Base-by-base conservation (phyloP, 2,797 vertebrate genomes). In the Acanthurus leucopareius region DNA sequence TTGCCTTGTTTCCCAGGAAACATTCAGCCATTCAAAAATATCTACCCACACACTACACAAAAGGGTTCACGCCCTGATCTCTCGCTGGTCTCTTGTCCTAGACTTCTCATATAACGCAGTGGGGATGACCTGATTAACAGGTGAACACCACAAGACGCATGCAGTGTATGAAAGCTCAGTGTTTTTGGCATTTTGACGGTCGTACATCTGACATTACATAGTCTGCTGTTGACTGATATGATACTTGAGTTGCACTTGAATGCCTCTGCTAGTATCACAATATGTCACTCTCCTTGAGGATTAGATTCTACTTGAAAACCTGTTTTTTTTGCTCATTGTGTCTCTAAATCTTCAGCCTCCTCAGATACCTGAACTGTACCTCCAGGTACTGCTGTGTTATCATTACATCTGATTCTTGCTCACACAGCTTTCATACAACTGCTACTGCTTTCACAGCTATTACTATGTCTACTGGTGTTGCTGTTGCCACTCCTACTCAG, bases 1-100 rank as follows among this genome's bases (percentile, higher is more conserved):
- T 73, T 63, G 63, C 76, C 59, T 78, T 4, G 84, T 92, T 93
- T 74, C 86, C 89, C 14, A 61, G 90, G 91, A 88, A 91, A 90
- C 77, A 64, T 52, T 74, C 35, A 74, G 76, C 82, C 61, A 85
- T 83, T 90, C 68, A 81, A 65, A 80, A 66, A 58, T 52, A 56
- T 75, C 62, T 63, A 32, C 78, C 62, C 75, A 82, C 86, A 75
- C 44, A 66, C 56, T 19, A 51, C 20, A 77, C 75, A 86, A 79
- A 77, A 72, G 59, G 8, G 40, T 57, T 53, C 62, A 77, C 84
- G 79, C 74, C 69, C 66, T 69, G 45, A 57, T 73, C 72, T 54
- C 10, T 17, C 7, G 8, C 44, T 40, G 47, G 16, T 62, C 17
- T n/a, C 68, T 32, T n/a, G 40, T 62, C 28, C 56, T 75, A 38